Base-by-base conservation (phyloP, 2,888 invertebrate genomes). In the Lingula anatina region DNA sequence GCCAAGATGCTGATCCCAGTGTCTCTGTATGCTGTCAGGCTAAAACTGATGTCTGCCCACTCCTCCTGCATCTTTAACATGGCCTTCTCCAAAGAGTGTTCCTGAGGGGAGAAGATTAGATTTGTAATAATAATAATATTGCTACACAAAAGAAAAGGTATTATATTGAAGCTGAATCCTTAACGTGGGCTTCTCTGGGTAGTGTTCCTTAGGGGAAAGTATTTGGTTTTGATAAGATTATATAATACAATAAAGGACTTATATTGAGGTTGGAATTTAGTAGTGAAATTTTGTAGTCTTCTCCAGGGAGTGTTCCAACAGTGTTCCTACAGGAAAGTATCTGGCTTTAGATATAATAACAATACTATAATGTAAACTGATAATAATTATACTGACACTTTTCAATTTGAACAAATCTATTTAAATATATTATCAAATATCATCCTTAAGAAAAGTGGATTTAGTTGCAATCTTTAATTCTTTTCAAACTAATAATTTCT, bases 1-100 rank as follows among this genome's bases (percentile, higher is more conserved):
- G 77, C 72, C 50, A 78, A 61, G 54, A 78, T 78, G 48, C 59
- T 58, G 51, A 78, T 65, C 12, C 73, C 75, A 0, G 73, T 66
- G 55, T 78, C 77, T 20, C 76, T 59, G 58, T 78, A 77, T 20
- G 56, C 53, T 3, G 64, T 66, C 44, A 73, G 62, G 57, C 64
- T 71, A 57, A 78, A 77, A 45, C 55, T 57, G 31, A 77, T 59
- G 4, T 58, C 56, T 40, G 73, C 71, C 78, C 78, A 78, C 52
- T 78, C 78, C 24, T 75, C 76, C 62, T 67, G 65, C 78, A 78
- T 78, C 64, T 73, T 75, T 31, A 51, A 55, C 71, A 76, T 68
- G 3, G 72, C 72, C 59, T 74, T 76, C 67, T 78, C 78, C 53
- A 78, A 57, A 5, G 75, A 73, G 65, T 67, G 68, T 62, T 77